A percentile compares a stretch with the other conserved stretches of the same genome.
phyloP scores from a whole-genome alignment of 2,888 invertebrate genomes.

The Vanessa cardui region DNA sequence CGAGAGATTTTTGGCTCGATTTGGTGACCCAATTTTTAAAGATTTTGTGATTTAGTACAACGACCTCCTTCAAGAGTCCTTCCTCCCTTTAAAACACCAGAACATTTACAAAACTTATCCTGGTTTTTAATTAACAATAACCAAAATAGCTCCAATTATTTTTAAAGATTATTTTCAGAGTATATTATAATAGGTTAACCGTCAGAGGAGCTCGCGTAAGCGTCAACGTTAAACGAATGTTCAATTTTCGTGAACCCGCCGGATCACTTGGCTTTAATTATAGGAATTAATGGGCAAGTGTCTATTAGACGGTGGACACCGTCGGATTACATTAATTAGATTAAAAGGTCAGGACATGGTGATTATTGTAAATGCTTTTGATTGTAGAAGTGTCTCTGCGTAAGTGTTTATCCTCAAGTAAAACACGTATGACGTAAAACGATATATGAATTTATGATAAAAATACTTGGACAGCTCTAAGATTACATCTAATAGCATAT shows the following conservation, averaged over 20 bases:
- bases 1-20: no score
- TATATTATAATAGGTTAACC: no score
- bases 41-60: background rate
- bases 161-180: no score
- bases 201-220: slow-evolving; percentile 6
- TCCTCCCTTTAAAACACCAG: no score
- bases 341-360: slow-evolving; percentile 24
- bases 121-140: no score
- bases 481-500: no score
- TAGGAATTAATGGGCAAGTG: slow-evolving; percentile 33
- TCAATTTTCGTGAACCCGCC: slow-evolving; percentile 20
- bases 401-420: background rate
- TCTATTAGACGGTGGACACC: slow-evolving; percentile 29
- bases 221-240: slow-evolving; percentile 15
- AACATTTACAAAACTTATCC: no score
- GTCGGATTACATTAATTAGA: slow-evolving; percentile 35
- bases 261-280: slow-evolving; percentile 30
- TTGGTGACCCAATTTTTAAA: background rate
- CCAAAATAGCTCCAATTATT: no score
- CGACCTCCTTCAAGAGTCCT: no score
- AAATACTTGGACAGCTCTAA: no score
- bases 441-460: no score
- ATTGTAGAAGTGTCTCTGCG: background rate
- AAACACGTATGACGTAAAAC: background rate
- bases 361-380: slow-evolving; percentile 2